Base-by-base conservation (phyloP, 2,888 invertebrate genomes). In the Caenorhabditis sp. region DNA sequence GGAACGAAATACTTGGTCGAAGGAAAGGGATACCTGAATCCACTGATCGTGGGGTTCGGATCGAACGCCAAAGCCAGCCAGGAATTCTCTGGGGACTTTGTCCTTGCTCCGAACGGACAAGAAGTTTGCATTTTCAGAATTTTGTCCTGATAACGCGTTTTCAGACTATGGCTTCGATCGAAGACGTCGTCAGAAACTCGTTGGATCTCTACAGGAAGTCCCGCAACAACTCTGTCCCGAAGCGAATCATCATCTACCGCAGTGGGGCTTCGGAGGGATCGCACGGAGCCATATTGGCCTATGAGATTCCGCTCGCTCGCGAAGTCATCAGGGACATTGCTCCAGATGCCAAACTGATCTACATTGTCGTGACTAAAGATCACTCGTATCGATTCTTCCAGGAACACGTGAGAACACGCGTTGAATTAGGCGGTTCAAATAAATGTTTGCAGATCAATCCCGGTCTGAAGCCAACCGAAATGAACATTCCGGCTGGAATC, bases 401-500 rank as follows among this genome's bases (percentile, higher is more conserved):
- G 3, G 53, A 56, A 17, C 20, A 58, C n/a, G 77, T 70, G 11
- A 32, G 20, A 15, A 43, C n/a, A n/a, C n/a, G n/a, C n/a, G n/a
- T n/a, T n/a, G n/a, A n/a, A n/a, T n/a, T n/a, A n/a, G n/a, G n/a
- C n/a, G n/a, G n/a, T n/a, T n/a, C n/a, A n/a, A n/a, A 45, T 20
- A 9, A 15, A 26, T 39, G 11, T 32, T 30, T 30, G 9, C 9
- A 35, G 22, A 9, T 20, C 8, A 27, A 20, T 35, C 39, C 45
- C 2, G 53, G 61, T 20, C 27, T 27, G 4, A 68, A 50, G n/a
- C 45, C 61, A 0, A 68, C 81, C 3, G 66, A 81, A 1, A 84
- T 83, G 70, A 86, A 88, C 59, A 76, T 88, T 35, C 68, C 41
- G 15, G 70, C 80, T 8, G 88, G 88, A 52, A 68, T 87, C 2